Evolutionary conservation across 2,797 vertebrate species (phyloP), one percentile per base, ranked within the genome.

Genomic region (Coccyzus lansbergi): DNA sequence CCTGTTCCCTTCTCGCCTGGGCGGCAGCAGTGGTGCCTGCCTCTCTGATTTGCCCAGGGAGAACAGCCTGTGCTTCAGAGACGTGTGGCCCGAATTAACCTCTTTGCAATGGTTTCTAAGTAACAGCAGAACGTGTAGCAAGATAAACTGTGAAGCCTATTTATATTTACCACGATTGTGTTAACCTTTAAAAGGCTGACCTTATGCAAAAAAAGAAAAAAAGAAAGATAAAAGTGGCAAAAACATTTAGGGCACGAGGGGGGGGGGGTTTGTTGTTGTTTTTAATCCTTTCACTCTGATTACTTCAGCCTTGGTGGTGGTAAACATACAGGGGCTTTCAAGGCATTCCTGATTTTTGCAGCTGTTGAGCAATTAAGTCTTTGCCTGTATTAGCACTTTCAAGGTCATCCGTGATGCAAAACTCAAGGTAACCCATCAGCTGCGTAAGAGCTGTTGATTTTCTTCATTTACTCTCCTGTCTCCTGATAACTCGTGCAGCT

Each of bases 111-210:
- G 81, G 96, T 94, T 97, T 86, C 95, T 86, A 93, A 93, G 97
- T 94, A 96, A 96, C 94, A 67, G 96, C 75, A 10, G 84, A 40
- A 49, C 86, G 6, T 31, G 87, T 4, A 81, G 89, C n/a, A 28
- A 91, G 88, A 91, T 82, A 88, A 87, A 93, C 95, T 83, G 94
- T 38, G 85, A 89, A 79, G 89, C 88, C 77, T 97, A 96, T 97
- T 97, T 97, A 95, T 96, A 95, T 97, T 96, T 96, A 97, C 97
- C 78, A 14, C 96, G 97, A 97, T 97, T 97, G 96, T 97, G 97
- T 97, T 97, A 97, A 98, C 98, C 97, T 97, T 88, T 97, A 58
- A 92, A 70, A 96, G 97, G 95, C 83, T 98, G 98, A 98, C 98
- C 97, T 98, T 97, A 97, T 83, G 96, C 62, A 62, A 92, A 80